Evolutionary conservation across 2,797 vertebrate genomes (phyloP), one percentile per base, ranked within the genome.

Genomic region (Distichodus sexfasciatus): DNA sequence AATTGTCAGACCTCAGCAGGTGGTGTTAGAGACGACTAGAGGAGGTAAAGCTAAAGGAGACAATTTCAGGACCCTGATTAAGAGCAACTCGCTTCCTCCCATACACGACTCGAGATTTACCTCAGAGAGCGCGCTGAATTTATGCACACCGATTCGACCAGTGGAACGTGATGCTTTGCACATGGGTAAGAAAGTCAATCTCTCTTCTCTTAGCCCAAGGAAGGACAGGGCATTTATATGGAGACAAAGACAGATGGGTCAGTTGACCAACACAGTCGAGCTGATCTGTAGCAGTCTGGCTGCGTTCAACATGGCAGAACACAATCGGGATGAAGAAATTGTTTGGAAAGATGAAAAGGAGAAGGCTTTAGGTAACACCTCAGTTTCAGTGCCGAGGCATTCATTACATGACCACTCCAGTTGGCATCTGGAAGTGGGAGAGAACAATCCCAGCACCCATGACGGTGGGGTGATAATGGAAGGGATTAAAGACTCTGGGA

Each of bases 51-150:
- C 36, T 2, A 58, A 76, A 17, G 53, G 21, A 17, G 43, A 15
- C 0, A 69, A 74, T 51, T 62, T n/a, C 0, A 58, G 59, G 3
- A 21, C 43, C 4, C 35, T 68, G 9, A 23, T 50, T 4, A 43
- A 59, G 17, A 68, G 62, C 63, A n/a, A 72, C 24, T 62, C 65
- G 8, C 75, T 91, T 9, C 89, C 87, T 8, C 87, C 88, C 0
- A 90, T 91, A 71, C 75, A 43, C 31, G 70, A 62, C 35, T 78
- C 76, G 7, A 83, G 59, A 70, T 24, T 74, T 19, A 50, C 31
- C 62, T 23, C 68, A 21, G 29, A 38, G 11, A 44, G 21, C 43
- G 60, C 53, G 4, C 11, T 24, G n/a, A 74, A 71, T 63, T 71
- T 21, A 21, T 64, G 31, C 15, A 23, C 60, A 43, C 35, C 65